These are phyloP conservation scores for Aptenodytes forsteri DNA, from an alignment of 2,113 vertebrate species.

Conservation along the genomic window DNA sequence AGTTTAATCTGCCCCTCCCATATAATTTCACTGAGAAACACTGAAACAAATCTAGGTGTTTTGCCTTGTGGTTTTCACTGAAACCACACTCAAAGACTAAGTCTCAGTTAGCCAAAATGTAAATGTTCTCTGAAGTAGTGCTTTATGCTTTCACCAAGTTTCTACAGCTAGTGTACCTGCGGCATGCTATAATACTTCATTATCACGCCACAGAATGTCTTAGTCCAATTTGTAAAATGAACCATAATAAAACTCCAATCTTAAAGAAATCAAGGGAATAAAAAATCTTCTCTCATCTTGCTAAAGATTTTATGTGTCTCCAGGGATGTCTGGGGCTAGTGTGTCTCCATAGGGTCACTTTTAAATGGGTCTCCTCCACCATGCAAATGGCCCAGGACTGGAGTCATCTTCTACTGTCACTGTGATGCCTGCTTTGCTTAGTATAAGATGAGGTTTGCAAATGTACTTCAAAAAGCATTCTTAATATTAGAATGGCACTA, in stretches of 20 bases:
- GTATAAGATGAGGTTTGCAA: background rate
- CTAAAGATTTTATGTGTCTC: background rate
- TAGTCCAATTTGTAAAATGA: background rate
- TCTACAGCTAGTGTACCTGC: background rate
- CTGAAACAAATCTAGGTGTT: background rate
- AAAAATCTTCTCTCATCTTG: background rate
- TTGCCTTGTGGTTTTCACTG: background rate
- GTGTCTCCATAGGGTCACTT: background rate
- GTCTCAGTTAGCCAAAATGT: background rate
- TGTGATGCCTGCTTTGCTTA: background rate
- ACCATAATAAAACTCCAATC: background rate
- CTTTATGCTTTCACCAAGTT: background rate
- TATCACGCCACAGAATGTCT: background rate
- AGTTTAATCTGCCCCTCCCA: background rate
- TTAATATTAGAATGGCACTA: background rate
- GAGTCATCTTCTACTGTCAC: background rate
- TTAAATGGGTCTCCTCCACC: background rate
- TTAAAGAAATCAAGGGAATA: background rate
- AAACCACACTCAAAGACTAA: background rate
- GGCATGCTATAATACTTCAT: background rate
- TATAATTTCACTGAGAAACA: background rate
- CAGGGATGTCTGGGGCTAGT: background rate
- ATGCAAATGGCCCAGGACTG: fast-evolving
- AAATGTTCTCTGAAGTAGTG: background rate
- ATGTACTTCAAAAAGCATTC: background rate